Evolutionary conservation across 2,113 vertebrate genomes (phyloP).

Genomic region (Alexandromys fortis): DNA sequence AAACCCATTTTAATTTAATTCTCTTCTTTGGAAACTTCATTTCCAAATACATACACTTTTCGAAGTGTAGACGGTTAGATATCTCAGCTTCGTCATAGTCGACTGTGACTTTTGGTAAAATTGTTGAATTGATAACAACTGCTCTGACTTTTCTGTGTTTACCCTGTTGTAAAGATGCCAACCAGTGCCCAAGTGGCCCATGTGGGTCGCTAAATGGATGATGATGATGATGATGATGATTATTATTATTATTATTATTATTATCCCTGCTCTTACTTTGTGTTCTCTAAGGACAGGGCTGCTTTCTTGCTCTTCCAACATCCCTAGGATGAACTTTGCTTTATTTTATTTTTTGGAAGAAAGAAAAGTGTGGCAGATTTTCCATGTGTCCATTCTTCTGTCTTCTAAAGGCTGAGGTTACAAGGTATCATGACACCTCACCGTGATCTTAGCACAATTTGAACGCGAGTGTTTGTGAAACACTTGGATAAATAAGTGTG

Average conservation of each 20-base stretch:
- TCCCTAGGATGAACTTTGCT: background rate
- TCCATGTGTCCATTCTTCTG: background rate
- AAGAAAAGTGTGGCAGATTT: no score
- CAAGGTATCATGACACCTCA: no score
- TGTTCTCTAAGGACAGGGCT: background rate
- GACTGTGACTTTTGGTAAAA: background rate
- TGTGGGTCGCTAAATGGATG: background rate
- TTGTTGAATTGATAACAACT: background rate
- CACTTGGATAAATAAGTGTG: background rate
- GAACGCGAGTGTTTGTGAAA: background rate
- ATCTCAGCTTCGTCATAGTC: background rate
- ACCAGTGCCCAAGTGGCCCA: background rate
- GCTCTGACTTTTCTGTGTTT: constrained; percentile 31
- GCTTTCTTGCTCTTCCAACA: background rate
- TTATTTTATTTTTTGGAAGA: no score
- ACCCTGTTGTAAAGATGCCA: background rate
- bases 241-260: background rate
- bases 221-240: background rate
- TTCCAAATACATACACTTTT: background rate
- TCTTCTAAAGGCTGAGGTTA: background rate
- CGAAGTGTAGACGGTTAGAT: background rate
- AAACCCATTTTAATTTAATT: background rate
- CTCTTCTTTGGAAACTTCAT: background rate
- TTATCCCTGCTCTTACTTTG: background rate
- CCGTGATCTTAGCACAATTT: background rate